phyloP scores from a whole-genome alignment of 2,113 vertebrate species.

The Stigmatopora argus region DNA sequence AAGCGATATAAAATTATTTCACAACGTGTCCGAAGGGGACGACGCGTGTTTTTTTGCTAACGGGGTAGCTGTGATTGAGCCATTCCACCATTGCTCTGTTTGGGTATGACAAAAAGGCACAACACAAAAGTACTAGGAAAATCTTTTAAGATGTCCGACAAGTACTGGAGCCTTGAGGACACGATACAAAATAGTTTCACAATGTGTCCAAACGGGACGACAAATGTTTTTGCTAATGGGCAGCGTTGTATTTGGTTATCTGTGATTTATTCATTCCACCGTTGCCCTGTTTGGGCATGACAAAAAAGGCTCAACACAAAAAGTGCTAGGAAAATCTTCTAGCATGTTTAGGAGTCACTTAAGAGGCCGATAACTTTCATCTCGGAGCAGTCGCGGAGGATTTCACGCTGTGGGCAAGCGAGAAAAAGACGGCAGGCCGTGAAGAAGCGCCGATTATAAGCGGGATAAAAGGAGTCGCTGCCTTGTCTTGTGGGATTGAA shows the following conservation, averaged over 20 bases:
- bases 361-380: slow-evolving; percentile 76
- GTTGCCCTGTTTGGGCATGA: slow-evolving; percentile 62
- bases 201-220: slow-evolving; percentile 39
- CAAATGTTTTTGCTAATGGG: slow-evolving; percentile 55
- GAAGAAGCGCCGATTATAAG: slow-evolving; percentile 57
- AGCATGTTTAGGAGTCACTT: slow-evolving; percentile 75
- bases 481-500: slow-evolving; percentile 58
- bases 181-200: slow-evolving; percentile 58
- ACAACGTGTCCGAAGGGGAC: too few species aligned
- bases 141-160: neutral
- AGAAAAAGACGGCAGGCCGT: slow-evolving; percentile 30
- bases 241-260: slow-evolving; percentile 54
- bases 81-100: slow-evolving; percentile 61
- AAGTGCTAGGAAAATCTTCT: slow-evolving; percentile 62
- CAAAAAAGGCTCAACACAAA: slow-evolving; percentile 62
- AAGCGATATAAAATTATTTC: too few species aligned
- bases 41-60: too few species aligned
- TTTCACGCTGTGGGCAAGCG: slow-evolving; percentile 43
- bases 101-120: too few species aligned
- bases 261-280: slow-evolving; percentile 73
- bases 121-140: slow-evolving; percentile 1
- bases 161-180: slow-evolving; percentile 11
- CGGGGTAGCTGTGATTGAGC: slow-evolving; percentile 66
- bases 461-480: slow-evolving; percentile 56
- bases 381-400: slow-evolving; percentile 52